Evolutionary conservation across 2,888 invertebrate species (phyloP), one percentile per base, ranked within the genome.

Genomic region (Drosophila colorata): DNA sequence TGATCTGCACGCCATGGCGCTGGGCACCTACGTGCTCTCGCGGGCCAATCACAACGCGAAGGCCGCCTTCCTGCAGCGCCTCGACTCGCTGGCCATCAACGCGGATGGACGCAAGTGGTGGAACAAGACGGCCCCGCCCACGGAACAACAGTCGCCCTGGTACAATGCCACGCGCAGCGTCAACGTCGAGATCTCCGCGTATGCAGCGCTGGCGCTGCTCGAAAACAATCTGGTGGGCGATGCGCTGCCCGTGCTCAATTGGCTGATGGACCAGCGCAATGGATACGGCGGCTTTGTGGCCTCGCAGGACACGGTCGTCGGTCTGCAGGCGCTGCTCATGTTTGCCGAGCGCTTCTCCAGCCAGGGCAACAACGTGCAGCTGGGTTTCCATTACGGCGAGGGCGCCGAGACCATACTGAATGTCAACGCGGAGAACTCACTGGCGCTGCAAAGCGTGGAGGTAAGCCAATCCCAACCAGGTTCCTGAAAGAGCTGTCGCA

Each of bases 121-220:
- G 98, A 95, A 95, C 55, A 95, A 96, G 67, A 94, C 93, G 1
- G 92, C 93, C 0, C 92, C 93, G 0, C 87, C 92, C 31, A 90
- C 91, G 16, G 95, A 95, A 63, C 93, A 93, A 46, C 93, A 94
- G 56, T 95, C 95, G 88, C 95, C 95, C 0, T 95, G 95, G 95
- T 93, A 93, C 59, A 92, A 93, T 38, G 92, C 95, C 56, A 95
- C 96, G 0, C 94, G 95, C 57, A 95, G 96, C 0, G 94, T 96
- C 0, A 91, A 92, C 75, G 93, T 98, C 11, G 97, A 97, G 91
- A 97, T 97, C 79, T 97, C 98, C 0, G 95, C 98, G 0, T 99
- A 98, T 92, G 97, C 96, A 0, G 93, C 99, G 41, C 93, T 98
- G 56, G 95, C 97, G 0, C 95, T 95, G 90, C 87, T 95, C 40